Evolutionary conservation across 2,113 vertebrate species (phyloP), one percentile per base, ranked within the genome.

Genomic region (Ibidorhyncha struthersii): DNA sequence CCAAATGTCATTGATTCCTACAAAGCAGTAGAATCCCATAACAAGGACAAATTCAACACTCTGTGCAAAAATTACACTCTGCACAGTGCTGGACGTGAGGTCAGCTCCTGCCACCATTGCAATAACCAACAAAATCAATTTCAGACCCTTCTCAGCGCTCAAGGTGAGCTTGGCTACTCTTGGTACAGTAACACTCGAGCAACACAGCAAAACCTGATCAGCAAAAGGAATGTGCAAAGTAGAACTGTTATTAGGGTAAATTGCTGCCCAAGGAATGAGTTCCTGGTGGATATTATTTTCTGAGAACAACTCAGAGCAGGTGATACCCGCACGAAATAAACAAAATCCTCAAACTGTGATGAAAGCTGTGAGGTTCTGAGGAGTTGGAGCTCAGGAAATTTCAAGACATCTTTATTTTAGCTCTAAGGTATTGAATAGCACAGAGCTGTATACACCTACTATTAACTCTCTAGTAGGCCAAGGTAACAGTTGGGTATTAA

Each of bases 61-160:
- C 55, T 62, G 89, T 62, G 65, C 61, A 90, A 74, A 73, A 94
- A 84, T 63, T 91, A 7, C 84, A 14, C 74, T 19, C 34, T 82
- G 66, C 69, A 34, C 53, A 20, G 73, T 18, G 67, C 76, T 89
- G 76, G 76, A 66, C 1, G 40, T 72, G 89, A 93, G 91, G 63
- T 82, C 96, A 86, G 85, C 77, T 73, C 71, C 80, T 93, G 83
- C 52, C 82, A 58, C 77, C 17, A 1, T 9, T 36, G 76, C 13
- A 82, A 91, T 85, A 91, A 78, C 77, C 90, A 95, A 41, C 74
- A 69, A 78, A 95, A 94, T 86, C 85, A 45, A 83, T 85, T 55
- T 66, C 63, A 77, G 87, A 25, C 38, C 69, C 77, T 90, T 71
- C 45, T 69, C 82, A 7, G 36, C 27, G 78, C 13, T 92, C 82